These are phyloP conservation scores for Eupithecia pulchellata DNA, from an alignment of 2,888 invertebrate genomes.

Conservation along the genomic window DNA sequence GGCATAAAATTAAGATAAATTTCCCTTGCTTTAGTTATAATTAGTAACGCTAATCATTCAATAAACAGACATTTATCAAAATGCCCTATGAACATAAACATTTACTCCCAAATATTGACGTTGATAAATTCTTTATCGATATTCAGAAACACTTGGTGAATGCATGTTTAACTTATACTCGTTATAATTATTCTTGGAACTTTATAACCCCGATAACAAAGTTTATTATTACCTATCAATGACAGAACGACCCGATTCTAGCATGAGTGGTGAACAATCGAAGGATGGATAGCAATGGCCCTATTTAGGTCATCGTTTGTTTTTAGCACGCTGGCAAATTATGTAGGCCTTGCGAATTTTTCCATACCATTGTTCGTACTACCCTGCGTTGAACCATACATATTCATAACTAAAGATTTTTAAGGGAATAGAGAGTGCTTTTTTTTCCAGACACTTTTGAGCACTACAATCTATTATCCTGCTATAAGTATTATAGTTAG, in stretches of 20 bases:
- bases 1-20: background rate
- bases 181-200: slow-evolving; percentile 1
- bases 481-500: no score
- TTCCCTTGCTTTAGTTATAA: background rate
- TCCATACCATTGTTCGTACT: background rate
- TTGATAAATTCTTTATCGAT: background rate
- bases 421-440: no score
- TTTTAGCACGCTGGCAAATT: slow-evolving; percentile 18
- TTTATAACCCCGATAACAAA: slow-evolving; percentile 18
- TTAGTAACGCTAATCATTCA: background rate
- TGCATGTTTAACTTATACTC: background rate
- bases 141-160: slow-evolving; percentile 1
- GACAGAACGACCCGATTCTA: slow-evolving; percentile 41
- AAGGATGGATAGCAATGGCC: slow-evolving; percentile 33
- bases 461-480: no score
- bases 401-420: background rate
- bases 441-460: no score
- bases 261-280: slow-evolving; percentile 36
- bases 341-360: slow-evolving; percentile 10
- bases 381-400: background rate
- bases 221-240: slow-evolving; percentile 35
- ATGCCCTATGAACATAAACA: background rate
- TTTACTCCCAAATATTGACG: background rate
- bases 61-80: background rate
- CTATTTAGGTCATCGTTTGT: slow-evolving; percentile 41